phyloP scores from a whole-genome alignment of 2,113 vertebrate genomes.

The Toxostoma redivivum region DNA sequence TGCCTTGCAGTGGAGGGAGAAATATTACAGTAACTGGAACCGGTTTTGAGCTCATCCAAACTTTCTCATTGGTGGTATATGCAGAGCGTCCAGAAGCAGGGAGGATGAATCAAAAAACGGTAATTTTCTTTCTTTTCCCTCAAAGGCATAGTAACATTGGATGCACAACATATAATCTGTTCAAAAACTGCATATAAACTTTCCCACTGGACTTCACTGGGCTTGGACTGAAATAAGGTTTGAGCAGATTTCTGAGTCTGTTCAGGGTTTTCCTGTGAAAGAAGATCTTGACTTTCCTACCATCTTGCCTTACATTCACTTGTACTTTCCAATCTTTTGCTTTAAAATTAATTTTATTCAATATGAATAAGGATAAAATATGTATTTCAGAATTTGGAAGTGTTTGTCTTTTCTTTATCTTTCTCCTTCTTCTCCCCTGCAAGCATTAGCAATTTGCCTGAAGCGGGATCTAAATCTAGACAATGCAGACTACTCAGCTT shows the following conservation, averaged over 20 bases:
- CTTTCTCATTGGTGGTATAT: conserved; percentile 80
- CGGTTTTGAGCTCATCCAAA: conserved; percentile 88
- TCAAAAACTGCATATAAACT: not conserved
- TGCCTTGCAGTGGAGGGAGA: conserved; percentile 84
- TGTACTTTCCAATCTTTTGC: not conserved
- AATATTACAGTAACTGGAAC: conserved; percentile 81
- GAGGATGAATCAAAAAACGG: conserved; percentile 29
- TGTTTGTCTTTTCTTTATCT: not conserved
- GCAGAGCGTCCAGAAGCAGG: conserved; percentile 65
- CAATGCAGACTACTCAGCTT: not conserved
- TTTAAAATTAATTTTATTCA: not conserved
- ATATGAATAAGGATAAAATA: not conserved
- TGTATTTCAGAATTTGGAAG: not conserved
- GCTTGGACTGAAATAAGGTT: not conserved
- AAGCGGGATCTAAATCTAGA: not conserved
- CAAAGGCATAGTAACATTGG: not conserved
- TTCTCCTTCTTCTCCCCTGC: not conserved
- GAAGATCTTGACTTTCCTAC: not conserved
- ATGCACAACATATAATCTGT: not conserved
- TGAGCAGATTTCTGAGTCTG: not conserved
- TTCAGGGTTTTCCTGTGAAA: not conserved
- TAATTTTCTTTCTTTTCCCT: not conserved
- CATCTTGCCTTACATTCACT: not conserved
- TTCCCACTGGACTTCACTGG: not conserved
- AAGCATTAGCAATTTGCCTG: not conserved